phyloP scores from a whole-genome alignment of 2,888 invertebrate species.

The Lutraria lutraria region DNA sequence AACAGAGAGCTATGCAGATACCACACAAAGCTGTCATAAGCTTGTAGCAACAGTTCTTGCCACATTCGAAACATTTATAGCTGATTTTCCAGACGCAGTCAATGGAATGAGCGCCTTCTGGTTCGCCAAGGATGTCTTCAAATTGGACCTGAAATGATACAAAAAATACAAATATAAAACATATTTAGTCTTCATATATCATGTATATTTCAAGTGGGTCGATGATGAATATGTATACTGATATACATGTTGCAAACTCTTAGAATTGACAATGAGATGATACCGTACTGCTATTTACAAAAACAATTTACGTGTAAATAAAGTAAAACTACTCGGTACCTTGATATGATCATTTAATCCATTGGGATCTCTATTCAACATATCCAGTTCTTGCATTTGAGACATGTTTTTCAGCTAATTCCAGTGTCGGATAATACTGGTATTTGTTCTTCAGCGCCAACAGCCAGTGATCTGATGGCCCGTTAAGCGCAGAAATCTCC shows the following conservation, averaged over 20 bases:
- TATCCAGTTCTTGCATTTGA: slow-evolving; percentile 36
- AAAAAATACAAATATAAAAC: no score
- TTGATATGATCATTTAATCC: slow-evolving; percentile 57
- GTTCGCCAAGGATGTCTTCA: slow-evolving; percentile 81
- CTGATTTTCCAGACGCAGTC: slow-evolving; percentile 92
- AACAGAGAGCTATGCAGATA: slow-evolving; percentile 90
- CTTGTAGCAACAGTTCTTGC: slow-evolving; percentile 91
- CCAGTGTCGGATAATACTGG: neutral
- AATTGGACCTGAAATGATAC: slow-evolving; percentile 50
- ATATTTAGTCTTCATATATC: no score
- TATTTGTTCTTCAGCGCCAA: neutral
- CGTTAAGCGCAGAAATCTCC: neutral
- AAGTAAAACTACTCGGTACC: slow-evolving; percentile 29
- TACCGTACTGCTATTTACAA: no score
- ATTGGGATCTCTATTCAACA: slow-evolving; percentile 62
- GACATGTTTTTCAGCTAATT: neutral
- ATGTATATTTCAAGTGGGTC: no score
- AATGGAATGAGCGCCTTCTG: slow-evolving; percentile 82
- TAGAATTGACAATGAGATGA: no score
- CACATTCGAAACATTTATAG: slow-evolving; percentile 89
- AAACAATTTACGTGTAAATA: no score
- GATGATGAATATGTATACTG: no score
- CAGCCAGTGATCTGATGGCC: neutral
- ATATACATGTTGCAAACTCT: no score
- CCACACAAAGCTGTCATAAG: slow-evolving; percentile 90